phyloP scores from a whole-genome alignment of 2,113 vertebrate genomes.

The Motacilla alba region DNA sequence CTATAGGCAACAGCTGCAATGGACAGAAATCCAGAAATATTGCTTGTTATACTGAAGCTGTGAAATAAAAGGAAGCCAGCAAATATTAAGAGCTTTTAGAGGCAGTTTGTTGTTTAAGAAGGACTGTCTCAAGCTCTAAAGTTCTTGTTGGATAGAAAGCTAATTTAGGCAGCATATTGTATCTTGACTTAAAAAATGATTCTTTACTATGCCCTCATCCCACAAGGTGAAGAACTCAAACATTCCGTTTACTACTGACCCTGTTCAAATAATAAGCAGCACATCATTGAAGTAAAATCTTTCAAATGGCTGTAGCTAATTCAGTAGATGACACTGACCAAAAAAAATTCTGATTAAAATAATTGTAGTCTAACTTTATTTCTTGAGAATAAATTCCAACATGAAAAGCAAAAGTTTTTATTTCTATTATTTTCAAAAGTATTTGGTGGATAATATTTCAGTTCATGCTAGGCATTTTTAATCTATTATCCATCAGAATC shows the following conservation, averaged over 20 bases:
- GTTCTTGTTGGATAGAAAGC: background rate
- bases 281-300: background rate
- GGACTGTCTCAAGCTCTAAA: background rate
- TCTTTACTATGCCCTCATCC: background rate
- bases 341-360: background rate
- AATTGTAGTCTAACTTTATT: background rate
- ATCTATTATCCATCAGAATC: background rate
- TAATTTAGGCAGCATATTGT: background rate
- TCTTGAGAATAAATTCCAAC: background rate
- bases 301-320: background rate
- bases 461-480: background rate
- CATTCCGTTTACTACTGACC: background rate
- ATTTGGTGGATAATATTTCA: background rate
- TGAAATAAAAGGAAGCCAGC: background rate
- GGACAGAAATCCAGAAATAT: background rate
- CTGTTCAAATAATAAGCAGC: background rate
- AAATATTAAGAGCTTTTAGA: background rate
- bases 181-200: background rate
- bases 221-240: background rate
- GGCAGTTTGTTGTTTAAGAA: background rate
- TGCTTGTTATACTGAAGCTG: background rate
- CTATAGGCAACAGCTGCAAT: background rate
- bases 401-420: background rate
- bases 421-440: background rate
- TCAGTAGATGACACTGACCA: background rate